Evolutionary conservation across 2,797 vertebrate species (phyloP), one percentile per base, ranked within the genome.

Genomic region (Acrossocheilus wenchowensis): DNA sequence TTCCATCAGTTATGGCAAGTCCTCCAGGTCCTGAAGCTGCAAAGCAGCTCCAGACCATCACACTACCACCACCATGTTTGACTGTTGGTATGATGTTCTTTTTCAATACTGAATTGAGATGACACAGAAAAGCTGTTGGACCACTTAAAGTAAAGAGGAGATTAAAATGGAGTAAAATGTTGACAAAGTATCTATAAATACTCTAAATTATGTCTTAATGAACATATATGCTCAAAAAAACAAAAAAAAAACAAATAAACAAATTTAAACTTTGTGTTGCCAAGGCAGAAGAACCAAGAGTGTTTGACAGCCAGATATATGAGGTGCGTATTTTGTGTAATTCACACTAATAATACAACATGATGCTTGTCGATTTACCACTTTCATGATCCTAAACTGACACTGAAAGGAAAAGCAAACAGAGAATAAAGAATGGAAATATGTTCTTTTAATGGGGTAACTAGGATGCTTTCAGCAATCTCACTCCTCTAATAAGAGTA

Each of bases 401-500:
- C 4, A 23, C 17, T 80, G 6, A 30, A 86, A 34, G 14, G 14
- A 83, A 80, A 83, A 71, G 12, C 12, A 34, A 36, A 83, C 19
- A 6, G 48, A n/a, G 2, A 52, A 41, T 48, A 39, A 72, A 62
- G 8, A 54, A 50, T 36, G 8, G 12, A 60, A 81, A 50, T 34
- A 78, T 41, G 11, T 21, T 74, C 34, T 50, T 68, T 74, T 34
- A 15, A 66, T 66, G 62, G 62, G 26, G 62, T 84, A 84, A 83
- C 83, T 81, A 81, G 19, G 48, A 45, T 43, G 5, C 45, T 84
- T 62, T 52, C 26, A 50, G 41, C 52, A 19, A 85, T 87, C 87
- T 86, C n/a, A 54, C 41, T 48, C 30, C 2, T 30, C 48, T 82
- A 60, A 48, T 81, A 82, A 82, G 64, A 86, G 78, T 86, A 78